Percentiles rank a stretch among this genome's conserved stretches.
These are phyloP conservation scores for Mormyrus iriodes DNA, from an alignment of 2,113 vertebrate species.

Conservation along the genomic window DNA sequence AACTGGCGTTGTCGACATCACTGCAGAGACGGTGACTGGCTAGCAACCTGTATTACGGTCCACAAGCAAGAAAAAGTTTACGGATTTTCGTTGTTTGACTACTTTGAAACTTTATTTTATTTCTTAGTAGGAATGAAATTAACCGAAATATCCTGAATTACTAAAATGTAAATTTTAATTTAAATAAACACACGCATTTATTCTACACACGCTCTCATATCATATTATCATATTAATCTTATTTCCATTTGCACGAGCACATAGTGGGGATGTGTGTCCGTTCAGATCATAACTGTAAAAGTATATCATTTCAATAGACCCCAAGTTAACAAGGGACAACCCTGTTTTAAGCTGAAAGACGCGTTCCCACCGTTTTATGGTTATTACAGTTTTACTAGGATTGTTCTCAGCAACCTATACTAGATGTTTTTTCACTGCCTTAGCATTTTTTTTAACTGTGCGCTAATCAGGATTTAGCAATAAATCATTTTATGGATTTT, in stretches of 20 bases:
- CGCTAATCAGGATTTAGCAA: not conserved
- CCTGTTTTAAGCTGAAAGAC: not conserved
- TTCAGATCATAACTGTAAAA: not conserved
- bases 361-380: not conserved
- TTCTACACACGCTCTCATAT: not conserved
- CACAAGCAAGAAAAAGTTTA: not conserved
- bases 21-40: not conserved
- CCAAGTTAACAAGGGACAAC: not conserved
- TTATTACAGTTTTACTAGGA: not conserved
- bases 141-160: not conserved
- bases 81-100: not conserved
- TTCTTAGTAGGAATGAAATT: not conserved
- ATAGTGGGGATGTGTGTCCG: not conserved
- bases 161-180: not conserved
- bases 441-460: not conserved
- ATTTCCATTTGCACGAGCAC: not conserved
- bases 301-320: not conserved
- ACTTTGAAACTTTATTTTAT: not conserved
- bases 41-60: not conserved
- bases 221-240: not conserved
- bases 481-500: not conserved
- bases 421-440: not conserved
- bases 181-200: not conserved
- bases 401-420: not conserved
- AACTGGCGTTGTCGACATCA: not conserved